These are phyloP conservation scores for Onychostoma macrolepis DNA, from an alignment of 2,113 vertebrate genomes.

Conservation along the genomic window DNA sequence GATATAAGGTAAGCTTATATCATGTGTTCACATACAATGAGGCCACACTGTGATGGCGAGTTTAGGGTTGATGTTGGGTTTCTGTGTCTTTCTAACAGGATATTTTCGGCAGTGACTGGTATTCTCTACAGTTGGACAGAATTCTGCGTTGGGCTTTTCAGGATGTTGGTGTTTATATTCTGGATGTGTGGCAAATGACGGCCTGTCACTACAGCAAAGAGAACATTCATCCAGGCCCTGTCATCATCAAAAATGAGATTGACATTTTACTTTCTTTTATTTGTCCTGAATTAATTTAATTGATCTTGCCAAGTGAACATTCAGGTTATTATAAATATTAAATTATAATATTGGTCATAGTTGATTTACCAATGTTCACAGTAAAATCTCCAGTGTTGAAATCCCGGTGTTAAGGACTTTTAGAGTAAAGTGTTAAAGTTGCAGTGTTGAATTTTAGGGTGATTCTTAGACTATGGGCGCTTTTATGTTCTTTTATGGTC, in stretches of 20 bases:
- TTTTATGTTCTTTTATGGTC: no score
- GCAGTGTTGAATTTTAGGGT: no score
- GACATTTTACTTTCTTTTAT: conserved; percentile 63
- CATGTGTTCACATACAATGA: not conserved
- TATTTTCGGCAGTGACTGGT: conserved; percentile 62
- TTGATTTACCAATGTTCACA: no score
- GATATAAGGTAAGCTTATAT: conserved; percentile 45
- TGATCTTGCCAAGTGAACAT: not conserved
- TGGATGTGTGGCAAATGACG: conserved; percentile 68
- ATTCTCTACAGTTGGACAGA: conserved; percentile 63
- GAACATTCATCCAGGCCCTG: conserved; percentile 47
- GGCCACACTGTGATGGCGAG: not conserved
- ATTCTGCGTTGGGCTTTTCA: conserved; percentile 55
- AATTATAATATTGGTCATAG: no score
- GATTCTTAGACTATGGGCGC: no score
- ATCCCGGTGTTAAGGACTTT: no score
- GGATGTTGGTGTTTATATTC: conserved; percentile 55
- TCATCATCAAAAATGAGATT: conserved; percentile 59
- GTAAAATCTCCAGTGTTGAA: no score
- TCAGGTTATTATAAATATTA: no score
- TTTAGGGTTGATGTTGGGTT: not conserved
- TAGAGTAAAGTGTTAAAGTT: no score
- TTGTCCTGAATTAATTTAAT: conserved; percentile 54
- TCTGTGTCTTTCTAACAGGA: conserved; percentile 17
- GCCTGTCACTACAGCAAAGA: conserved; percentile 60